phyloP scores from a whole-genome alignment of 2,888 invertebrate species.

The Ichneumoninae sp. region DNA sequence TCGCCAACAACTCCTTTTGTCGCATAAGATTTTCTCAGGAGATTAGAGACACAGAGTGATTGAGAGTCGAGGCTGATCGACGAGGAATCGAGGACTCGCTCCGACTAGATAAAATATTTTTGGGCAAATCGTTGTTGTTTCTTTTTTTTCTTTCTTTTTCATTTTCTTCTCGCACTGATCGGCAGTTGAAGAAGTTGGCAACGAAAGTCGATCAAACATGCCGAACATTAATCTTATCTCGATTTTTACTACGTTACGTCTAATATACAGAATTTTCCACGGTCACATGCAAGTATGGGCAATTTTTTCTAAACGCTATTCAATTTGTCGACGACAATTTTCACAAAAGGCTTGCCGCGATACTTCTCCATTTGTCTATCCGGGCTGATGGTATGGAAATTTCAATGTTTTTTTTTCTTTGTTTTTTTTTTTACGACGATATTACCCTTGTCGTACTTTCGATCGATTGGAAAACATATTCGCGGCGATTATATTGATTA shows the following conservation, averaged over 20 bases:
- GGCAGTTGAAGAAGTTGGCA: constrained; percentile 1
- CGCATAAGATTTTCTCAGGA: constrained; percentile 7
- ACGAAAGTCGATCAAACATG: neutral
- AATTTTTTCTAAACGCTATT: neutral
- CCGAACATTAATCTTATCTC: neutral
- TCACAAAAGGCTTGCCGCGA: neutral
- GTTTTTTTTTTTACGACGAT: neutral
- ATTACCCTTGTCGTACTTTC: constrained; percentile 12
- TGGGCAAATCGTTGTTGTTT: constrained; percentile 18
- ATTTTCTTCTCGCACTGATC: constrained; percentile 27
- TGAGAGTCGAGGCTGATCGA: constrained; percentile 45
- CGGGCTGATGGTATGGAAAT: neutral
- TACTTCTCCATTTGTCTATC: constrained; percentile 4
- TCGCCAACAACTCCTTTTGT: constrained; percentile 57
- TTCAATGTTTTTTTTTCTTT: neutral
- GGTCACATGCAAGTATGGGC: neutral
- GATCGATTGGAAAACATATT: constrained; percentile 30
- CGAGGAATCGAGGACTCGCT: constrained; percentile 52
- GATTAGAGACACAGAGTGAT: constrained; percentile 1
- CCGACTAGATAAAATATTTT: constrained; percentile 62
- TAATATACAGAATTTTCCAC: neutral
- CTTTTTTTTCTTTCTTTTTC: constrained; percentile 17
- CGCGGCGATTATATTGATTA: constrained; percentile 30
- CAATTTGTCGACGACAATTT: neutral
- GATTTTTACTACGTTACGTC: neutral